Conservation (phyloP, 2,797 vertebrate genomes). For the Limnodromus scolopaceus region DNA sequence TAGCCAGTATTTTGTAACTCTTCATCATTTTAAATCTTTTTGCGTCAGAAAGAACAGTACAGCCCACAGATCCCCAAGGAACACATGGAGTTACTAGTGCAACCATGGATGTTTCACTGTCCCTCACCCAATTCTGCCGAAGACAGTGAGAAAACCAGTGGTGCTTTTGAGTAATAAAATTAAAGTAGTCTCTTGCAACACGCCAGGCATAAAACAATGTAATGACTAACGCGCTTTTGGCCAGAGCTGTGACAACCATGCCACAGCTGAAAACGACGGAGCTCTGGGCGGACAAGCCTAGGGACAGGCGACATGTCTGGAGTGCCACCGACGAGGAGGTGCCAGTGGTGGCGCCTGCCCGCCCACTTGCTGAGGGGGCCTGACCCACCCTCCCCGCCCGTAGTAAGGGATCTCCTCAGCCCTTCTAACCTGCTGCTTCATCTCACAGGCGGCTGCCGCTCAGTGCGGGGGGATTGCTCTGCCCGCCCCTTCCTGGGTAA, state of each 20-base stretch:
- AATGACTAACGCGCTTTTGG: background rate
- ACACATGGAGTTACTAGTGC: rapidly evolving
- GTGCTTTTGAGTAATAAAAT: background rate
- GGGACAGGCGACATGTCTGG: rapidly evolving
- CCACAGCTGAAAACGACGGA: no score
- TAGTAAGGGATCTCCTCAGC: background rate
- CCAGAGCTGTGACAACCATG: background rate
- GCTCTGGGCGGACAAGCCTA: no score
- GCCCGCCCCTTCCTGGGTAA: rapidly evolving
- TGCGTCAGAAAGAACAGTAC: background rate
- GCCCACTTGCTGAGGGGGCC: background rate
- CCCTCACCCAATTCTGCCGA: rapidly evolving
- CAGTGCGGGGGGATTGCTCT: rapidly evolving
- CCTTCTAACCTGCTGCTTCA: no score
- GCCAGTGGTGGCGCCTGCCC: no score
- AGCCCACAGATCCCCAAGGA: background rate
- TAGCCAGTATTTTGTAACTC: background rate
- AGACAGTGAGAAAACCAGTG: background rate
- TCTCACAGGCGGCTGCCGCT: rapidly evolving
- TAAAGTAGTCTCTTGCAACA: background rate
- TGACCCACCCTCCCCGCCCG: background rate
- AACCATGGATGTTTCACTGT: background rate
- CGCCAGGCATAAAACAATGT: rapidly evolving
- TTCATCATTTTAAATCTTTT: background rate
- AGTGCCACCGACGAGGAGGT: rapidly evolving